phyloP scores from a whole-genome alignment of 2,113 vertebrate genomes.

The Stegostoma tigrinum region DNA sequence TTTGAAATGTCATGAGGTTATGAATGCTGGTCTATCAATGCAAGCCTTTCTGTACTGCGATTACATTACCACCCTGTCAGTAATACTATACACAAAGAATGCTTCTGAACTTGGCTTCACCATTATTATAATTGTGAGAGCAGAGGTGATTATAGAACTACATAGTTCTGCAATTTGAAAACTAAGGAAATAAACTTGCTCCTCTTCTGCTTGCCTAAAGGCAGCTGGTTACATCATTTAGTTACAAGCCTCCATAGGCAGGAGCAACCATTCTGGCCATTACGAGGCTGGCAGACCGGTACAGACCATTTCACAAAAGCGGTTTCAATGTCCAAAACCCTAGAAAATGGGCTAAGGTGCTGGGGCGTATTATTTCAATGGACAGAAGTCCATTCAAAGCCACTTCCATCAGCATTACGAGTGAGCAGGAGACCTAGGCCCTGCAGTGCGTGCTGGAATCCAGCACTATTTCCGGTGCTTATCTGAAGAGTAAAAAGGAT shows the following conservation, averaged over 20 bases:
- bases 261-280: background rate
- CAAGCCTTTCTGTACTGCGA: background rate
- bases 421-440: background rate
- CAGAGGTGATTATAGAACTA: background rate
- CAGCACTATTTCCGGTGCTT: background rate
- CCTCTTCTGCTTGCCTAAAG: background rate
- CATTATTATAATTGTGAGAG: background rate
- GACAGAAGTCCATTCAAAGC: background rate
- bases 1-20: background rate
- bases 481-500: background rate
- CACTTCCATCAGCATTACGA: background rate
- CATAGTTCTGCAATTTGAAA: background rate
- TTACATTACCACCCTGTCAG: background rate
- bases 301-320: background rate
- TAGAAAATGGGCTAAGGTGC: background rate
- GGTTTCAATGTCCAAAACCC: background rate
- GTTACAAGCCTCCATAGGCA: background rate
- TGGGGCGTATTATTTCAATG: background rate
- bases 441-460: background rate
- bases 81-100: background rate
- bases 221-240: background rate
- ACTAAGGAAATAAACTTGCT: background rate
- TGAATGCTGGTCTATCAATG: background rate
- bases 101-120: background rate
- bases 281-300: background rate